phyloP scores from a whole-genome alignment of 2,113 vertebrate genomes.

The Misgurnus anguillicaudatus region DNA sequence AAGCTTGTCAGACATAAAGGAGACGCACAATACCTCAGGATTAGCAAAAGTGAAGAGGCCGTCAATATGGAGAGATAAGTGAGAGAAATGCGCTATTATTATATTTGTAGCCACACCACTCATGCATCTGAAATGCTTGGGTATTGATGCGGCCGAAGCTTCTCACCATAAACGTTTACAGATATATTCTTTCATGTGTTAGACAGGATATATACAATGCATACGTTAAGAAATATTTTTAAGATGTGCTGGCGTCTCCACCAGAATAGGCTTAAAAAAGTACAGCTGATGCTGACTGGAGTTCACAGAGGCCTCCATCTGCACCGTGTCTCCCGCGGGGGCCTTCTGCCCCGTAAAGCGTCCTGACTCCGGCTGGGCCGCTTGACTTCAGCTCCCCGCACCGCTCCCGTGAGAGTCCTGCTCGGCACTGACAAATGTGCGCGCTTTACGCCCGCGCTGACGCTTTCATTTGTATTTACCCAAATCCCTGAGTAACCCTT shows the following conservation, averaged over 20 bases:
- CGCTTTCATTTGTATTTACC: slow-evolving; percentile 34
- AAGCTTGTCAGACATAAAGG: slow-evolving; percentile 26
- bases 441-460: neutral
- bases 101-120: neutral
- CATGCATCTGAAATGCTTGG: neutral
- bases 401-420: neutral
- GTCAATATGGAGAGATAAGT: neutral
- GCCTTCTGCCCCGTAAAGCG: slow-evolving; percentile 54
- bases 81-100: slow-evolving; percentile 2
- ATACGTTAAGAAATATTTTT: too few relatives aligned
- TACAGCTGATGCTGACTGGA: slow-evolving; percentile 66
- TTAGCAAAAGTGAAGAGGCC: slow-evolving; percentile 26
- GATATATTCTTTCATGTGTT: too few relatives aligned
- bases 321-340: slow-evolving; percentile 63
- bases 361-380: slow-evolving; percentile 17
- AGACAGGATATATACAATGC: too few relatives aligned
- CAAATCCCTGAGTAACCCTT: neutral
- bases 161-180: too few relatives aligned
- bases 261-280: slow-evolving; percentile 59
- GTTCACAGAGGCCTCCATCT: slow-evolving; percentile 72
- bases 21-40: slow-evolving; percentile 7
- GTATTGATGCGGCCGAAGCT: too few relatives aligned
- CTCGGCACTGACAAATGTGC: slow-evolving; percentile 31
- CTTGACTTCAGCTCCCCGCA: slow-evolving; percentile 16
- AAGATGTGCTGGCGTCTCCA: slow-evolving; percentile 53